A percentile compares a stretch with the other conserved stretches of the same genome.
phyloP scores from a whole-genome alignment of 2,113 vertebrate species.

The Eptesicus fuscus region DNA sequence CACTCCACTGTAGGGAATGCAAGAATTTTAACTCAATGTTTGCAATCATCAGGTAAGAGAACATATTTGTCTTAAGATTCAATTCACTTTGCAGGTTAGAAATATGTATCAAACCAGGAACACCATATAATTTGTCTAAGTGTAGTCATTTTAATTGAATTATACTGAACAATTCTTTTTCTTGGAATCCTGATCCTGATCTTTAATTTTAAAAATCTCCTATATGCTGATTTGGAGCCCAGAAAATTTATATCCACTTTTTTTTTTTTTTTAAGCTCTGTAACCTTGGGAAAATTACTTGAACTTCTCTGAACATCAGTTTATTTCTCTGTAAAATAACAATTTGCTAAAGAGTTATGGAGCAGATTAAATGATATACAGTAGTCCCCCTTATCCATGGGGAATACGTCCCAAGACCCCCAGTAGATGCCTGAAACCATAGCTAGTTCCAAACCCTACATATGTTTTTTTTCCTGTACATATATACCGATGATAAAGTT shows the following conservation, averaged over 20 bases:
- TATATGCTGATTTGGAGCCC: not conserved
- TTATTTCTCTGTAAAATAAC: not conserved
- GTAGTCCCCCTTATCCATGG: not conserved
- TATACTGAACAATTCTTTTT: not conserved
- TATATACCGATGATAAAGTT: not conserved
- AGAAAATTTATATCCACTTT: not conserved
- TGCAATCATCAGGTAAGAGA: constrained; percentile 95
- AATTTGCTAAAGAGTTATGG: not conserved
- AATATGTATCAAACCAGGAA: not conserved
- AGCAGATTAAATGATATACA: not conserved
- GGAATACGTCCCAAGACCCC: not conserved
- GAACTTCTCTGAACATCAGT: not conserved
- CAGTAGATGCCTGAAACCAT: not conserved
- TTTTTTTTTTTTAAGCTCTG: not conserved
- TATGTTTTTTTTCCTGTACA: not conserved
- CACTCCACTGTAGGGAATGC: constrained; percentile 98
- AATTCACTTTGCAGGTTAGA: not conserved
- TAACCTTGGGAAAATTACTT: not conserved
- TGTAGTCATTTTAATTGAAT: not conserved
- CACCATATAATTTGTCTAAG: not conserved
- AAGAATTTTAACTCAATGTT: constrained; percentile 99
- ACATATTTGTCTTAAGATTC: not conserved
- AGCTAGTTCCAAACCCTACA: too few relatives aligned
- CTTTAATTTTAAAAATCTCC: not conserved
- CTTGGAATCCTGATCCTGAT: not conserved